Percentiles rank a stretch among this genome's conserved stretches.
phyloP scores from a whole-genome alignment of 2,888 invertebrate species.

The Leucophenga maculata region DNA sequence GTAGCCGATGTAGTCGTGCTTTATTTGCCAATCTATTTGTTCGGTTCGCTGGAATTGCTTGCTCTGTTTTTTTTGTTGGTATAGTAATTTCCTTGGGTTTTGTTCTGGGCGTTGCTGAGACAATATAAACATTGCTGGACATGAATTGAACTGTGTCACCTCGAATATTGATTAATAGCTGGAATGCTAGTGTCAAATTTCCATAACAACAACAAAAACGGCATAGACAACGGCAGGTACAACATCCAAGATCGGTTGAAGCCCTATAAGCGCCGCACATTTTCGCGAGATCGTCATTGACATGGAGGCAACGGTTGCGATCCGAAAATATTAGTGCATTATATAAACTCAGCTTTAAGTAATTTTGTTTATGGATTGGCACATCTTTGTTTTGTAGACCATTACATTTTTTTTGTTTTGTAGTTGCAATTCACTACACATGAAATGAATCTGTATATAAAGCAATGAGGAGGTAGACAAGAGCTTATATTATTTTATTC shows the following conservation, averaged over 20 bases:
- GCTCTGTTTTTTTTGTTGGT: conserved; percentile 20
- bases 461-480: no score
- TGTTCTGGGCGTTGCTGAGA: conserved; percentile 49
- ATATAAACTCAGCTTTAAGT: not conserved
- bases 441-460: no score
- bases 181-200: conserved; percentile 38
- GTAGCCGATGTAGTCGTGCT: conserved; percentile 25
- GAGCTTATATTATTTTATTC: no score
- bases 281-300: conserved; percentile 51
- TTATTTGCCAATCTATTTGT: not conserved
- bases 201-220: not conserved
- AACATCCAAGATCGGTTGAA: no score
- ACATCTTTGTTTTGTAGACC: not conserved
- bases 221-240: not conserved
- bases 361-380: not conserved
- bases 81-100: conserved; percentile 40
- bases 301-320: not conserved
- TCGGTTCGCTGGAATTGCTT: conserved; percentile 26
- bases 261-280: conserved; percentile 44
- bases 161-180: conserved; percentile 47
- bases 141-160: conserved; percentile 51
- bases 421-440: not conserved
- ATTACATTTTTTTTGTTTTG: conserved; percentile 7
- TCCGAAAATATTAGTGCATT: not conserved
- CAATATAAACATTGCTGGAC: conserved; percentile 42